Evolutionary conservation across 2,888 invertebrate genomes (phyloP).

Genomic region (Caenorhabditis auriculariae): DNA sequence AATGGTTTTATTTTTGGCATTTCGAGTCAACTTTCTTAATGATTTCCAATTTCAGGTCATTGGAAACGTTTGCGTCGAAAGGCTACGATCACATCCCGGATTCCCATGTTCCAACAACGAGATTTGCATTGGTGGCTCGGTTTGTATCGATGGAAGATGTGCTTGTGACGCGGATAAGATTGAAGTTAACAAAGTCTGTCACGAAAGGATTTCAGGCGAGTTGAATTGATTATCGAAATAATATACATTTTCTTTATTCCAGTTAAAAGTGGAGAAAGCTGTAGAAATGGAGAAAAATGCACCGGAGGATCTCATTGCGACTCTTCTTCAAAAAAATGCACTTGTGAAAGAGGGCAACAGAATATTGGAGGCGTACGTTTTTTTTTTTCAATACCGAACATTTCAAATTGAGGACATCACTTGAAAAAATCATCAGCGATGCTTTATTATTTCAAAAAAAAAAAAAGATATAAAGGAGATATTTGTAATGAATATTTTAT

Average conservation of each 20-base stretch:
- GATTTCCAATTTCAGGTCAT: constrained; percentile 15
- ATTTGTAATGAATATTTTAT: too few relatives aligned
- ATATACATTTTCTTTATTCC: background rate
- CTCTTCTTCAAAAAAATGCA: constrained; percentile 31
- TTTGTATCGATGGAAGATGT: constrained; percentile 44
- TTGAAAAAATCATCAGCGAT: too few relatives aligned
- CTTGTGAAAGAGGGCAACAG: constrained; percentile 34
- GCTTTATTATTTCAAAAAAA: too few relatives aligned
- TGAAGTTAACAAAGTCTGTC: constrained; percentile 41
- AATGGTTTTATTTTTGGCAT: too few relatives aligned
- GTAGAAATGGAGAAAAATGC: constrained; percentile 52
- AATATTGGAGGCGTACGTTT: constrained; percentile 29
- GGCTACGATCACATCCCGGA: constrained; percentile 56
- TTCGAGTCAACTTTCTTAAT: too few relatives aligned
- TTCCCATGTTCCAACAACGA: constrained; percentile 54
- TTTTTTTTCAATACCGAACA: too few relatives aligned
- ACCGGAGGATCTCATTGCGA: constrained; percentile 52
- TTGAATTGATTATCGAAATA: background rate
- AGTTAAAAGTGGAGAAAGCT: constrained; percentile 41
- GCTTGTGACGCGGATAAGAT: constrained; percentile 40
- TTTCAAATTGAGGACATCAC: too few relatives aligned
- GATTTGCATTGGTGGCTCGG: constrained; percentile 42
- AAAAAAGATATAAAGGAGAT: too few relatives aligned
- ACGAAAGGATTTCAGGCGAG: constrained; percentile 28
- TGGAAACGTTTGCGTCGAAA: constrained; percentile 41